Evolutionary conservation across 2,113 vertebrate species (phyloP).

Genomic region (Misgurnus mizolepis): DNA sequence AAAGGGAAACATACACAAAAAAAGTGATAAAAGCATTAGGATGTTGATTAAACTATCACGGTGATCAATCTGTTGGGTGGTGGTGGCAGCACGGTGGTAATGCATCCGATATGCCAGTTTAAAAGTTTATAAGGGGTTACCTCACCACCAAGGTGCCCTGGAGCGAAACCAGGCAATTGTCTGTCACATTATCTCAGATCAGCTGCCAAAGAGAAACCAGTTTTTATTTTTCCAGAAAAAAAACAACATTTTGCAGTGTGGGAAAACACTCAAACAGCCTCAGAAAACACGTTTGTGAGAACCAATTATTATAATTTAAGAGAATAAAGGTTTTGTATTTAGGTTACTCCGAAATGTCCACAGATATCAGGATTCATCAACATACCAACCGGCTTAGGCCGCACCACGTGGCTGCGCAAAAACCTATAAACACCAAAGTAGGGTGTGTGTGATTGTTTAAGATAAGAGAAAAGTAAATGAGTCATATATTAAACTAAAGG

Average conservation of each 20-base stretch:
- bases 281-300: too few relatives aligned
- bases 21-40: neutral
- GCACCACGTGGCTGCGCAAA: neutral
- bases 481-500: constrained; percentile 1
- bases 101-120: neutral
- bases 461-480: neutral
- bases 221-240: neutral
- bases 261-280: neutral
- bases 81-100: neutral
- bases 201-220: constrained; percentile 28
- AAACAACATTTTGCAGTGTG: constrained; percentile 22
- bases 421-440: neutral
- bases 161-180: constrained; percentile 25
- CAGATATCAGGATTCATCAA: neutral
- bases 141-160: neutral
- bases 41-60: neutral
- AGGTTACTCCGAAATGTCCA: too few relatives aligned
- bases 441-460: neutral
- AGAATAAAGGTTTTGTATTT: too few relatives aligned
- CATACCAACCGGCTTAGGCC: neutral
- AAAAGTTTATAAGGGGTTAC: neutral
- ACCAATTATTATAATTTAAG: too few relatives aligned
- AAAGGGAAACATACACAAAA: neutral
- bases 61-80: neutral
- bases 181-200: neutral